Evolutionary conservation across 2,888 invertebrate genomes (phyloP).

Genomic region (Drosophila pegasa): DNA sequence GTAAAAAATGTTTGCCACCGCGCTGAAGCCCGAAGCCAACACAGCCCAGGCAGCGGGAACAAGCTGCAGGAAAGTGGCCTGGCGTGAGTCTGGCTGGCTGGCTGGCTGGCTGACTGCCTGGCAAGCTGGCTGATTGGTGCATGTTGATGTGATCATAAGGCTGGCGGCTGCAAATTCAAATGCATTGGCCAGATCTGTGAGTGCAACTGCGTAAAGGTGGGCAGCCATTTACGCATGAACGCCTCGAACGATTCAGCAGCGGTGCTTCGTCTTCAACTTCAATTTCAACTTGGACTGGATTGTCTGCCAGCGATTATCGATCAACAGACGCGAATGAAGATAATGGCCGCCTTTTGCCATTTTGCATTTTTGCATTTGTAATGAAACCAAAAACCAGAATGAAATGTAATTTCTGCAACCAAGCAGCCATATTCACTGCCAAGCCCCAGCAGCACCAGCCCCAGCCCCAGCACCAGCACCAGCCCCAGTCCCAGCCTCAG

Average conservation of each 20-base stretch:
- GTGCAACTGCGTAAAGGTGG: slow-evolving; percentile 73
- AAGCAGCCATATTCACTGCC: slow-evolving; percentile 35
- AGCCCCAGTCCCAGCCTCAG: neutral
- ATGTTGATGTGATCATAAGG: slow-evolving; percentile 69
- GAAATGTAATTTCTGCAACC: slow-evolving; percentile 74
- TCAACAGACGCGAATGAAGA: slow-evolving; percentile 65
- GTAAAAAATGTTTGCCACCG: slow-evolving; percentile 79
- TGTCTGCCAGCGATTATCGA: slow-evolving; percentile 66
- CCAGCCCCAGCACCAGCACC: neutral
- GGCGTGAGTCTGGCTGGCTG: slow-evolving; percentile 49
- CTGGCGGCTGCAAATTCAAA: slow-evolving; percentile 77
- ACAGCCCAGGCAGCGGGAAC: neutral
- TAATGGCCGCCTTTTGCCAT: slow-evolving; percentile 78
- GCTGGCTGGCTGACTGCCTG: slow-evolving; percentile 39
- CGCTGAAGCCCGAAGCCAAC: slow-evolving; percentile 53
- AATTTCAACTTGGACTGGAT: slow-evolving; percentile 38
- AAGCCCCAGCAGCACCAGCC: neutral
- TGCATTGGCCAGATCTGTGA: slow-evolving; percentile 74
- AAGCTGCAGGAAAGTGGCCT: slow-evolving; percentile 50
- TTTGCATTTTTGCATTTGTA: slow-evolving; percentile 84
- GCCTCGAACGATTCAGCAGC: slow-evolving; percentile 65
- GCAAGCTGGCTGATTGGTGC: slow-evolving; percentile 66
- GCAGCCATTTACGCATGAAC: slow-evolving; percentile 74
- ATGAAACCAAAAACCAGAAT: slow-evolving; percentile 83
- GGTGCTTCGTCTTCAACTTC: slow-evolving; percentile 36